These are phyloP conservation scores for Xenops minutus DNA, from an alignment of 2,797 vertebrate species.

Conservation along the genomic window DNA sequence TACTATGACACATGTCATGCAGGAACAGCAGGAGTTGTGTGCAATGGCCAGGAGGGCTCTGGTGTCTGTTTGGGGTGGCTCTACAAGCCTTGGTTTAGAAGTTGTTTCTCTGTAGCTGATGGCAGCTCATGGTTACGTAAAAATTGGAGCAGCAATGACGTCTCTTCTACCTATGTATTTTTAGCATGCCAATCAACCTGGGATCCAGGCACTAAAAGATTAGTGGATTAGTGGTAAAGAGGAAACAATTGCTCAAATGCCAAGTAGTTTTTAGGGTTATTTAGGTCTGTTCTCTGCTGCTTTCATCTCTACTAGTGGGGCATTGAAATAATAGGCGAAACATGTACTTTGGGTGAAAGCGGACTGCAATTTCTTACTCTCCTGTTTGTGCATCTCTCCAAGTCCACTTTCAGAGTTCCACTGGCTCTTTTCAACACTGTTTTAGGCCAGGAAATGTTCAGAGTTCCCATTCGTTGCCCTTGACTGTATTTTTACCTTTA, in stretches of 20 bases:
- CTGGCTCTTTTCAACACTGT: not conserved
- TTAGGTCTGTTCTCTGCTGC: not conserved
- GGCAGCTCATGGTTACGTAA: not conserved
- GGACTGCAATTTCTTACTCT: not conserved
- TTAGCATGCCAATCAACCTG: not conserved
- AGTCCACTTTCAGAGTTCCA: not conserved
- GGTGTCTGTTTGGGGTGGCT: not conserved
- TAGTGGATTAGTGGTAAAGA: slow-evolving; percentile 1
- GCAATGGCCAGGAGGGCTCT: not conserved
- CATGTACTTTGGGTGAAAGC: not conserved
- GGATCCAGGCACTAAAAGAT: not conserved
- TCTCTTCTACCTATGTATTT: not conserved
- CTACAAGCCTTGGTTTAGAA: not conserved
- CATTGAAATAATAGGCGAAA: not conserved
- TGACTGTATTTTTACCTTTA: not conserved
- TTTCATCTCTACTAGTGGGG: not conserved
- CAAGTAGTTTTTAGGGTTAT: not conserved
- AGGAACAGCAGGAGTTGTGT: not conserved
- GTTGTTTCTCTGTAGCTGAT: not conserved
- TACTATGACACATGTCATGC: rapidly evolving
- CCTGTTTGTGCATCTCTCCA: not conserved
- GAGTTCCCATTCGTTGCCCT: not conserved
- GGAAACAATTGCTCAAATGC: not conserved
- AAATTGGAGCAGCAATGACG: not conserved
- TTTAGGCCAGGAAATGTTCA: not conserved